Evolutionary conservation across 92 coral and sea anemone species (phyloP).

Genomic region (Ricordea florida): DNA sequence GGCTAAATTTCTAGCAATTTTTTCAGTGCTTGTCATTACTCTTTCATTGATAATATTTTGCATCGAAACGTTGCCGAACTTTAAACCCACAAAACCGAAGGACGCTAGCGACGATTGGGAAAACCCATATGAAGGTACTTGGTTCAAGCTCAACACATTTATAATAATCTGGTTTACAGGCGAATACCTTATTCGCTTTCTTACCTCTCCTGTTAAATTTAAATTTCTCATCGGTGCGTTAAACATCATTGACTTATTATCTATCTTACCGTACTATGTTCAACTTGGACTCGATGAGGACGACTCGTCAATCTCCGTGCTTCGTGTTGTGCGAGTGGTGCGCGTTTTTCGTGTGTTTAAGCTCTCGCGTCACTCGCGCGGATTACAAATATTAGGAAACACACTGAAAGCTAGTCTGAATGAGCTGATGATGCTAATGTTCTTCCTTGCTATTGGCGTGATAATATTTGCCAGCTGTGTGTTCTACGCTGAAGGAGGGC

Average conservation of each 20-base stretch:
- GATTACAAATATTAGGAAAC: constrained; percentile 95
- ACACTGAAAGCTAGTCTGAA: constrained; percentile 93
- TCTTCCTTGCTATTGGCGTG: constrained; percentile 94
- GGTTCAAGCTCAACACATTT: constrained; percentile 87
- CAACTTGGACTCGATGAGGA: constrained; percentile 84
- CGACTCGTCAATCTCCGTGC: constrained; percentile 86
- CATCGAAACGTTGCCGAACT: constrained; percentile 88
- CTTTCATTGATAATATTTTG: constrained; percentile 92
- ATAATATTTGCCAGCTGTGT: constrained; percentile 99
- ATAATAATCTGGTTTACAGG: constrained; percentile 92
- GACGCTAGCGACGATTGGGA: constrained; percentile 56
- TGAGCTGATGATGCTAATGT: constrained; percentile 93
- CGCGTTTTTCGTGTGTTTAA: constrained; percentile 99
- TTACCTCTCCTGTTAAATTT: constrained; percentile 84
- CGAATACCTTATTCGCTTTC: constrained; percentile 86
- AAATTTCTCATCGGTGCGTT: constrained; percentile 85
- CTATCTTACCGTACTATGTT: constrained; percentile 93
- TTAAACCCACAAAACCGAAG: constrained; percentile 40
- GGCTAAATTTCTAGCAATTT: constrained; percentile 90
- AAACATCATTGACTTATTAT: constrained; percentile 91
- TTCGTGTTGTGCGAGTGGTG: constrained; percentile 98
- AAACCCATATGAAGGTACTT: constrained; percentile 75
- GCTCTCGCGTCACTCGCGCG: constrained; percentile 98
- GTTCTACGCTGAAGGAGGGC: constrained; percentile 96
- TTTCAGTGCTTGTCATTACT: constrained; percentile 86